Evolutionary conservation across 2,113 vertebrate species (phyloP).

Genomic region (human): GRCh38 chr11:107837001-107837500

Average conservation of each 20-base stretch:
- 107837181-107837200: not conserved
- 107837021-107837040: slow-evolving; percentile 10
- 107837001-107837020: not conserved
- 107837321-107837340: not conserved
- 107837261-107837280: not conserved
- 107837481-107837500: too few relatives aligned
- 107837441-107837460: too few relatives aligned
- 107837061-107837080: not conserved
- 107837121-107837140: not conserved
- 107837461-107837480: too few relatives aligned
- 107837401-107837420: too few relatives aligned
- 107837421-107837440: too few relatives aligned
- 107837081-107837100: not conserved
- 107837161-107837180: not conserved
- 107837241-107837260: not conserved
- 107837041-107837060: not conserved
- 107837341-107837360: slow-evolving; percentile 5
- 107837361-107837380: not conserved
- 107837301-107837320: not conserved
- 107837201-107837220: not conserved
- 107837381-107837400: not conserved
- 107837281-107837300: not conserved
- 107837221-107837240: not conserved
- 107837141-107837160: not conserved
- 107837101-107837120: not conserved